These are phyloP conservation scores for Galeopterus variegatus DNA, from an alignment of 2,113 vertebrate genomes.

Conservation along the genomic window DNA sequence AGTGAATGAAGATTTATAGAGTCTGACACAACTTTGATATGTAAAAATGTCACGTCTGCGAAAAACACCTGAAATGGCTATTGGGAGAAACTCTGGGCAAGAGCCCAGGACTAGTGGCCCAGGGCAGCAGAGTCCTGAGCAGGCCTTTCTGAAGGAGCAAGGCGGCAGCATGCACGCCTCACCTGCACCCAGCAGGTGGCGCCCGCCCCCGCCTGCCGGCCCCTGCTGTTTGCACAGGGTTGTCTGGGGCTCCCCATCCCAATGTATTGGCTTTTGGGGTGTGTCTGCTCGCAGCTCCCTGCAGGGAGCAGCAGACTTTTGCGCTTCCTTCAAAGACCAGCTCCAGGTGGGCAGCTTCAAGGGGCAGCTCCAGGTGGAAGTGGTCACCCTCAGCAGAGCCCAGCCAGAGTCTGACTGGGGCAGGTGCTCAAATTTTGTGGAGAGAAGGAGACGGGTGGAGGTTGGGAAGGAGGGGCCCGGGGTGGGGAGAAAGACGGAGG, in stretches of 20 bases:
- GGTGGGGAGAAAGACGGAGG: accelerated
- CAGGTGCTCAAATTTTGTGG: not conserved
- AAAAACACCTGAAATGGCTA: not conserved
- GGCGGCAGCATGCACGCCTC: not conserved
- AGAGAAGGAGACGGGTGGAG: accelerated
- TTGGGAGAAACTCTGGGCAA: not conserved
- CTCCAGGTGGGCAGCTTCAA: not conserved
- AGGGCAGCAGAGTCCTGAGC: accelerated
- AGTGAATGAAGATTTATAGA: not conserved
- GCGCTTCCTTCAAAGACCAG: not conserved
- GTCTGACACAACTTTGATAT: not conserved
- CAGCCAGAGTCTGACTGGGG: too few relatives aligned
- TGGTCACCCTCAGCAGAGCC: accelerated
- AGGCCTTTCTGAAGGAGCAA: accelerated
- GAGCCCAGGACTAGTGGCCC: not conserved
- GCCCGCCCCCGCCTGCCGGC: not conserved
- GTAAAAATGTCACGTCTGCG: not conserved
- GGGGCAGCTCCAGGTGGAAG: not conserved
- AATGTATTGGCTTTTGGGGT: accelerated
- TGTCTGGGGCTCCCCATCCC: accelerated
- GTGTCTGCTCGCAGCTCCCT: too few relatives aligned
- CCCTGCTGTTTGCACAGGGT: accelerated
- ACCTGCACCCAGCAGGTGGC: slow-evolving; percentile 63
- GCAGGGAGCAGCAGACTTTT: not conserved
- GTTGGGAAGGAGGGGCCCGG: accelerated